phyloP scores from a whole-genome alignment of 2,888 invertebrate genomes.

The Ennomos quercinarius region DNA sequence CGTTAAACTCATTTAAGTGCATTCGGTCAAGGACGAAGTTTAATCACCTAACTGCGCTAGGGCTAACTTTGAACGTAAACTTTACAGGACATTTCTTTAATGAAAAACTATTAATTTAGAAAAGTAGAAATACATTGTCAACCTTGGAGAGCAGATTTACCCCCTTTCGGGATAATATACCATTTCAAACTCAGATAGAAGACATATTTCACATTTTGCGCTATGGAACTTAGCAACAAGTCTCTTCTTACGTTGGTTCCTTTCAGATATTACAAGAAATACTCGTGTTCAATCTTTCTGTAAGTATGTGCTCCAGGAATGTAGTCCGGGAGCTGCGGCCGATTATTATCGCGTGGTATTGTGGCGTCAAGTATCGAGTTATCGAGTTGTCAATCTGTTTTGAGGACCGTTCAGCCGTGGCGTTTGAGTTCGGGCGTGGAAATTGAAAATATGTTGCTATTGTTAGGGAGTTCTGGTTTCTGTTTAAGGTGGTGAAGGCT shows the following conservation, averaged over 20 bases:
- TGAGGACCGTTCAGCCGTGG: constrained; percentile 29
- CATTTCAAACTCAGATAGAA: too few relatives aligned
- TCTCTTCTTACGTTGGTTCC: constrained; percentile 1
- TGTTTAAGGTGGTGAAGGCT: too few relatives aligned
- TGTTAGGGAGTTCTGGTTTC: constrained; percentile 1
- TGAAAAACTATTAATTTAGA: too few relatives aligned
- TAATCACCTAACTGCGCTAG: too few relatives aligned
- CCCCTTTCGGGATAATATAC: too few relatives aligned
- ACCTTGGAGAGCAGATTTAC: too few relatives aligned
- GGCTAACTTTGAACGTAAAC: too few relatives aligned
- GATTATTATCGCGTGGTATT: constrained; percentile 28
- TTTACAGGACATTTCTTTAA: too few relatives aligned
- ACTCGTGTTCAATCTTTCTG: constrained; percentile 21
- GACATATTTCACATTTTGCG: too few relatives aligned
- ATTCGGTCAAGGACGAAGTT: too few relatives aligned
- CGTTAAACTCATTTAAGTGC: too few relatives aligned
- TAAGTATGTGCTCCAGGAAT: constrained; percentile 24
- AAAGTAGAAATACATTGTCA: too few relatives aligned
- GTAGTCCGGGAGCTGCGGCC: constrained; percentile 22
- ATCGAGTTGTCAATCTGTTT: constrained; percentile 38
- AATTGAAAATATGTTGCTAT: constrained; percentile 28
- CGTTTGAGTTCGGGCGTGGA: constrained; percentile 13
- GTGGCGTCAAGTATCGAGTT: constrained; percentile 30
- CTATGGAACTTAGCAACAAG: background rate
- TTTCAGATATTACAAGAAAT: constrained; percentile 16